Base-by-base conservation (phyloP, 2,113 vertebrate genomes). In the Corydoras sp. region DNA sequence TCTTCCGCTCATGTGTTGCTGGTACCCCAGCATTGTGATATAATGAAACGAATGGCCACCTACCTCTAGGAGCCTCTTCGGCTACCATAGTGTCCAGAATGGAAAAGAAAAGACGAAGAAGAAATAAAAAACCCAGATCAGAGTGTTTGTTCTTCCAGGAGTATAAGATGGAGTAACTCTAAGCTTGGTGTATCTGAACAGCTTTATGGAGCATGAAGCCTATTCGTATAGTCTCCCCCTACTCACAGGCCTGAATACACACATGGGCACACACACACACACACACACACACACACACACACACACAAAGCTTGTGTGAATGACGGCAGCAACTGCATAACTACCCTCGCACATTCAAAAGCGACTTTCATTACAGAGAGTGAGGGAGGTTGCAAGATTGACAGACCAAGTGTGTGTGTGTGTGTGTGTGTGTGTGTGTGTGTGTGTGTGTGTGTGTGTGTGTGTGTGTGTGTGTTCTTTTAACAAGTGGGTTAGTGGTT, bases 341-440 rank as follows among this genome's bases (percentile, higher is more conserved):
- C 90, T 87, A 43, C 43, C 59, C 58, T 62, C 60, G 63, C 24
- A 66, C 64, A 82, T 87, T 83, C 83, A 86, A 82, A 88, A 90
- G 89, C 84, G 84, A 72, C 76, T 73, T 80, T 89, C 85, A 76
- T 80, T 81, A 77, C 74, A 62, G 13, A 58, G 89, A 90, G 89
- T 87, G 89, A 89, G 87, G 85, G 91, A 90, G 89, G 89, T 87
- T 84, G 85, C 89, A 89, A 91, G 91, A 92, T 88, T 92, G 90
- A 92, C 86, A 85, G 90, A 86, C 71, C 88, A 88, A 90, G 90
- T 91, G 88, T 92, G 89, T 84, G 54, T 77, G 53, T 67, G 43
- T 58, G 59, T 35, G 30, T 67, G 55, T 66, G 55, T 59, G 15
- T 54, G 64, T 60, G 64, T 73, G 61, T 69, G 30, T 67, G 53